Base-by-base conservation (phyloP, 2,113 vertebrate species). In the Proteles cristata region DNA sequence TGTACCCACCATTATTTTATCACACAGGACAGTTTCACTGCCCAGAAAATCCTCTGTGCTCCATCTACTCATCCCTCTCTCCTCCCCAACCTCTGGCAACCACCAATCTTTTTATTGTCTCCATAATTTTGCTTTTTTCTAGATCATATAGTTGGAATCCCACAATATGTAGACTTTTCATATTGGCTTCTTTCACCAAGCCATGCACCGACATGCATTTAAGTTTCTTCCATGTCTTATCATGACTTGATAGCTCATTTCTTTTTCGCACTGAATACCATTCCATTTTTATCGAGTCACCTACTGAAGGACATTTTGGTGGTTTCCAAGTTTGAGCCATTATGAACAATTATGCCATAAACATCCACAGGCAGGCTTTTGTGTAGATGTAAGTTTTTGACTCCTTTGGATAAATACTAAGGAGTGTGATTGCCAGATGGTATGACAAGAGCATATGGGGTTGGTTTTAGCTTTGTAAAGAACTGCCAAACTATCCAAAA, bases 281-380 rank as follows among this genome's bases (percentile, higher is more conserved):
- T 58, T 65, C 77, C 43, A 82, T 63, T 71, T 95, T 58, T 80
- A 88, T 10, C 66, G 7, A n/a, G 33, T 93, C 3, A 48, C n/a
- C 48, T 35, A 90, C 39, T 33, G 53, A 79, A 93, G 19, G 17
- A 63, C 71, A 90, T 93, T 66, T 45, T 84, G 43, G 35, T 71
- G 35, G 28, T 31, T 76, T 94, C 65, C 73, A 81, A 26, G 28
- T 58, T 96, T 96, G 11, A 14, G 35, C 43, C 86, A 73, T 89
- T 71, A 55, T 14, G 33, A 90, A 93, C 26, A 90, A 93, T 80
- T 43, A 73, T 86, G 53, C 55, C 45, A 82, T 43, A 96, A 93
- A n/a, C 33, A 68, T 83, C 43, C n/a, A n/a, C 16, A 4, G 79
- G 33, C 31, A 74, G 19, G 68, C 11, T 83, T 97, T 76, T 74